phyloP scores from a whole-genome alignment of 53 echinoderm and acorn worm species.

The Echinometra lucunter region DNA sequence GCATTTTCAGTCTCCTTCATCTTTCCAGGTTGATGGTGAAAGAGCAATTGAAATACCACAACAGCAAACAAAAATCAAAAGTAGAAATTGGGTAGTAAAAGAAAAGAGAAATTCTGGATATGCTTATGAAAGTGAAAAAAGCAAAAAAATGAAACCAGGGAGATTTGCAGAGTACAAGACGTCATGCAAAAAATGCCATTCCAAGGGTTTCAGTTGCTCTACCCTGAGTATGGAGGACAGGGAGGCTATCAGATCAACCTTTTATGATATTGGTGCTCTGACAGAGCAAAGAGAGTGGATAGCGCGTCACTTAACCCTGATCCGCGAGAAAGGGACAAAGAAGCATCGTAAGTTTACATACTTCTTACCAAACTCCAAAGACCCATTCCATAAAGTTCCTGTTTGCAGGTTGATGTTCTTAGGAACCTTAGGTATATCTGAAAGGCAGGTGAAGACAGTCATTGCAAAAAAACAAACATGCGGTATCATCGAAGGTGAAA shows the following conservation, averaged over 20 bases:
- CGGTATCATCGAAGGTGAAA: not conserved
- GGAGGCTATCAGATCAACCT: not conserved
- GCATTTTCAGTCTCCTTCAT: too few species aligned
- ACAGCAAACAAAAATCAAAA: too few species aligned
- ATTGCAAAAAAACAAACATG: not conserved
- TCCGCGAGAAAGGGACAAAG: not conserved
- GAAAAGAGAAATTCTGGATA: not conserved
- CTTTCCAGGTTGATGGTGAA: too few species aligned
- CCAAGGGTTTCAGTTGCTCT: not conserved
- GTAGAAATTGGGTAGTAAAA: not conserved
- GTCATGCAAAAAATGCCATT: not conserved
- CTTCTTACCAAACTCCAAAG: not conserved
- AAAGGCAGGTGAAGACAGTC: not conserved
- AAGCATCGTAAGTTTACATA: not conserved
- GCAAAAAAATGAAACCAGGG: not conserved
- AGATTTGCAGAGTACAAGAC: not conserved
- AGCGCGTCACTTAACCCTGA: not conserved
- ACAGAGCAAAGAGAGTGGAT: not conserved
- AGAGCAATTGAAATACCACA: too few species aligned
- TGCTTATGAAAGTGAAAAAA: not conserved
- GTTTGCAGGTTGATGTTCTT: conserved; percentile 58
- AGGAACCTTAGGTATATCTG: conserved; percentile 15
- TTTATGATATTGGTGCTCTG: not conserved
- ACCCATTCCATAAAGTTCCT: not conserved
- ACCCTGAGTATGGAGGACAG: not conserved